Evolutionary conservation across 2,888 invertebrate species (phyloP), one percentile per base, ranked within the genome.

Genomic region (Andrena flavipes): DNA sequence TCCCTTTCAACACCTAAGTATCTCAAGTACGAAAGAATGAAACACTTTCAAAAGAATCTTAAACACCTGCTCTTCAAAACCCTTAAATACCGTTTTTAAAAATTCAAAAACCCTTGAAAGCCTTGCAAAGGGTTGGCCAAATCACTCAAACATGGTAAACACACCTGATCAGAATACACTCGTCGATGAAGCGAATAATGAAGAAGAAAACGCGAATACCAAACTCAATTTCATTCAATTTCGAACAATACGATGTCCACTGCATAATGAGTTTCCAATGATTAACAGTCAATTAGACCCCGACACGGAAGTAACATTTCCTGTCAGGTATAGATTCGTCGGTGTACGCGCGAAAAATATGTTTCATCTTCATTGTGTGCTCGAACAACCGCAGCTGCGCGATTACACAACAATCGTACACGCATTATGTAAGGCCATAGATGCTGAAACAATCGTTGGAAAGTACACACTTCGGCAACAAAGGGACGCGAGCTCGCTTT

Each of bases 381-480:
- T 4, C 33, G 69, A 26, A 60, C 48, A 56, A 71, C 73, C 60
- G 78, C 82, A 76, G 84, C 74, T 79, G 76, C 59, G 42, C 75
- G 48, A 60, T 87, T 87, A 83, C 79, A 29, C 68, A 85, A 87
- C 67, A 81, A 77, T 72, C 65, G 67, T 23, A 51, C 51, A 30
- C 42, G 70, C 20, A 29, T 87, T 85, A 67, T 60, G 71, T 65
- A 85, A 87, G 51, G 16, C 30, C 26, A 62, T 65, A 84, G 74
- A 81, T 75, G 26, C 62, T 62, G 80, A 80, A 80, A 82, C 80
- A 85, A 84, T 78, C 67, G 78, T 64, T 76, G 73, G 81, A 87
- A 84, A 85, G 67, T 63, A 16, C 42, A 42, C 42, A 42, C 51
- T 20, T 20, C 49, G 54, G 33, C 72, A 64, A 68, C 77, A 33